phyloP scores from a whole-genome alignment of 2,113 vertebrate species.

The Phasianus colchicus region DNA sequence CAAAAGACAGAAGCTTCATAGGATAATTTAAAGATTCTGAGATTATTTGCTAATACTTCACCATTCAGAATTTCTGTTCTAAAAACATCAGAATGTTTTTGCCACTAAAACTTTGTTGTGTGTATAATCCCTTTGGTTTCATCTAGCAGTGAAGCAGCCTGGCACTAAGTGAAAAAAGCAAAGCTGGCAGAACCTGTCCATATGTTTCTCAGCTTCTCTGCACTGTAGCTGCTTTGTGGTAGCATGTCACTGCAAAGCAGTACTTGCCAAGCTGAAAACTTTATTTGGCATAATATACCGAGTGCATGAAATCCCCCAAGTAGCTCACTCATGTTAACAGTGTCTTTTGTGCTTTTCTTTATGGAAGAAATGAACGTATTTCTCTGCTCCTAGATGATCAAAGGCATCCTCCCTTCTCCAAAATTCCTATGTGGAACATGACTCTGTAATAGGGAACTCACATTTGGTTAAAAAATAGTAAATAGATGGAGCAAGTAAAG shows the following conservation, averaged over 20 bases:
- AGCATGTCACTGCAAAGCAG: background rate
- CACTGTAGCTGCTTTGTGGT: background rate
- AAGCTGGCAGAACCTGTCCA: background rate
- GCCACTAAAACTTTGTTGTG: background rate
- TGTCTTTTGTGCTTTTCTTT: background rate
- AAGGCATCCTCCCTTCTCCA: background rate
- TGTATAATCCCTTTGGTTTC: background rate
- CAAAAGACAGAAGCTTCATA: background rate
- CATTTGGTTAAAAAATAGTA: background rate
- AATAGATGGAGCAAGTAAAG: background rate
- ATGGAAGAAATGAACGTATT: background rate
- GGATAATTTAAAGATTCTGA: conserved; percentile 5
- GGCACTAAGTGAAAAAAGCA: background rate
- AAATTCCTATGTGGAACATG: background rate
- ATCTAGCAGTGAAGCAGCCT: background rate
- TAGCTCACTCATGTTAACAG: background rate
- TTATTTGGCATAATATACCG: background rate
- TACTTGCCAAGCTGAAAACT: background rate
- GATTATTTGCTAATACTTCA: background rate
- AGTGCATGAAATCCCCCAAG: background rate
- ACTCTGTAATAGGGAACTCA: accelerated
- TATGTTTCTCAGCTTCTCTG: background rate
- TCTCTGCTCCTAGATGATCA: background rate
- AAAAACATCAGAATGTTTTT: background rate
- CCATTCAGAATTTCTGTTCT: background rate